These are phyloP conservation scores for Aulostomus chinensis DNA, from an alignment of 2,797 vertebrate species.

Conservation along the genomic window DNA sequence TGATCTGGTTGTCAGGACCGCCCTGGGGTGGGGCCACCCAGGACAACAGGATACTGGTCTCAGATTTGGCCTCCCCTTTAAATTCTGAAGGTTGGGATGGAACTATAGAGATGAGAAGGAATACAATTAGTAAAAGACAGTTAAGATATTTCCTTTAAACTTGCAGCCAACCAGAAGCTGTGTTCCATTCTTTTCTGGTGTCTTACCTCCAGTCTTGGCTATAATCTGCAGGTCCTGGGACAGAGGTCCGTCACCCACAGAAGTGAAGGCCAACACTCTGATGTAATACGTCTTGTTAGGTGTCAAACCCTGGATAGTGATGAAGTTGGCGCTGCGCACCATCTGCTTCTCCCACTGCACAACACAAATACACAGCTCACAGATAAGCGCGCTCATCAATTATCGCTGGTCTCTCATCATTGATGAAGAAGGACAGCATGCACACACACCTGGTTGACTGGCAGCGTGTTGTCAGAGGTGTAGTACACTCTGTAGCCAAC, in stretches of 20 bases:
- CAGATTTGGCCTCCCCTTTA: conserved; percentile 96
- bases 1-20: conserved; percentile 90
- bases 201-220: conserved; percentile 95
- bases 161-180: too few relatives aligned
- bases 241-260: conserved; percentile 97
- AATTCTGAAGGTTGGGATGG: conserved; percentile 95
- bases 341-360: conserved; percentile 95
- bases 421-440: background rate
- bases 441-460: conserved; percentile 85
- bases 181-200: background rate
- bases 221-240: conserved; percentile 98
- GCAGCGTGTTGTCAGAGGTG: conserved; percentile 88
- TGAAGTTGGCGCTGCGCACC: conserved; percentile 92
- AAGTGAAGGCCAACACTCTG: conserved; percentile 96
- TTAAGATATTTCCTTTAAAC: background rate
- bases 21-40: conserved; percentile 91
- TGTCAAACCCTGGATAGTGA: conserved; percentile 92
- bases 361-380: conserved; percentile 9
- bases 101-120: conserved; percentile 70
- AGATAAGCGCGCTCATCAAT: conserved; percentile 4
- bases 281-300: conserved; percentile 98
- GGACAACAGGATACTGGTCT: conserved; percentile 94
- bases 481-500: conserved; percentile 98
- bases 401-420: too few relatives aligned
- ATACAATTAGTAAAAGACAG: conserved; percentile 1